Conservation (phyloP, 2,113 vertebrate species). For the Passer montanus region DNA sequence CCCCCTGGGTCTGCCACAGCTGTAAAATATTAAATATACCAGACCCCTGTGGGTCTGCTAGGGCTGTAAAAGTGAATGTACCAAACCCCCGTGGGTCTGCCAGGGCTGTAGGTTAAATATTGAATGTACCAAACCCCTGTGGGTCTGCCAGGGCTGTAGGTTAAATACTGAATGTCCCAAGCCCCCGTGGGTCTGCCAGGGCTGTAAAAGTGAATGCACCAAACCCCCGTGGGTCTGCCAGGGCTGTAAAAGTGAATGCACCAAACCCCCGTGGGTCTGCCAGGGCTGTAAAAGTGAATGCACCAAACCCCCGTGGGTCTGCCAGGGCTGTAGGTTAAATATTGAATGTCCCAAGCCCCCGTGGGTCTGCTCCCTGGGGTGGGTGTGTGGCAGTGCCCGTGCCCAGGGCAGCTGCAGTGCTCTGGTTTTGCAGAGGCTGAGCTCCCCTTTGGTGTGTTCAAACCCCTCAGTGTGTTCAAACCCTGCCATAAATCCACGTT, state of each 20-base stretch:
- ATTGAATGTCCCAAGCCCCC: no score
- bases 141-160: neutral
- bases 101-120: no score
- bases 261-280: no score
- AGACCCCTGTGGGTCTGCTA: neutral
- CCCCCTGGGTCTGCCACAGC: no score
- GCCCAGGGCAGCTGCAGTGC: neutral
- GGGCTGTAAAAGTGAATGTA: no score
- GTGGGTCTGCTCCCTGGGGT: neutral
- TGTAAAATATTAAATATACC: no score
- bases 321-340: neutral
- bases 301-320: accelerated
- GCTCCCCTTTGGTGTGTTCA: neutral
- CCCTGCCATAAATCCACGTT: accelerated
- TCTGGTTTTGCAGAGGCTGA: neutral
- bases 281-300: no score
- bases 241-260: neutral
- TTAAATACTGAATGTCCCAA: no score
- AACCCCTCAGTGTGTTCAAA: neutral
- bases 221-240: neutral
- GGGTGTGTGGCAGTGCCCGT: accelerated
- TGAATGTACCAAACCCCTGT: neutral
- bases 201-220: no score
- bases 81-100: no score
- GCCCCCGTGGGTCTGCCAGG: no score